Conservation (phyloP, 2,888 invertebrate genomes). For the Rotaria magnacalcarata region DNA sequence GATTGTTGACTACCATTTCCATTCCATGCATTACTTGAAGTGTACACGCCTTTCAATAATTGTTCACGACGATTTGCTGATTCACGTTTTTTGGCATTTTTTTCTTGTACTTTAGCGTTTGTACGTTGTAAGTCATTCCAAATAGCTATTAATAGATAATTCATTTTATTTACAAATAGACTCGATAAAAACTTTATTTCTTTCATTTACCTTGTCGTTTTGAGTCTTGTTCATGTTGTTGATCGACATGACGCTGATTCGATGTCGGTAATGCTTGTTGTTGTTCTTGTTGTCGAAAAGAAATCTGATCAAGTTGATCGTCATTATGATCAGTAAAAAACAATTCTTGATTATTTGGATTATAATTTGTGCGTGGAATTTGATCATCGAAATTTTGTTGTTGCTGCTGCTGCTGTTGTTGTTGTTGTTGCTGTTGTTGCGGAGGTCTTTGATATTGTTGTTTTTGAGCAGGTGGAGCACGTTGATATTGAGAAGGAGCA, state of each 20-base stretch:
- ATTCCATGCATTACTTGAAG: neutral
- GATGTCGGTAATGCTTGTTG: neutral
- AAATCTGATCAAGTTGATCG: neutral
- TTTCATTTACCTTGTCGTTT: neutral
- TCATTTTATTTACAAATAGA: no score
- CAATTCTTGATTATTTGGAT: neutral
- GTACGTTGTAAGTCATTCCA: slow-evolving; percentile 33
- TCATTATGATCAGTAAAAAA: slow-evolving; percentile 31
- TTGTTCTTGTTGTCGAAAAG: neutral
- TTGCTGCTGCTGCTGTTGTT: neutral
- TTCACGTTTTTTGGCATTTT: slow-evolving; percentile 36
- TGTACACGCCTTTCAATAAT: neutral
- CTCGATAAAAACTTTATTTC: neutral
- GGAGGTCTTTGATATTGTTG: neutral
- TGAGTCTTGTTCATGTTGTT: neutral
- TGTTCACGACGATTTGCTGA: slow-evolving; percentile 12
- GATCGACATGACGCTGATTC: neutral
- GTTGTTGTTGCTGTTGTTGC: neutral
- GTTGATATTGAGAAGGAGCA: neutral
- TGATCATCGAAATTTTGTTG: neutral
- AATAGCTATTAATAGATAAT: neutral
- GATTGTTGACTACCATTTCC: neutral
- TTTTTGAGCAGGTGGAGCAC: neutral
- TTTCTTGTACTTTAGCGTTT: slow-evolving; percentile 26
- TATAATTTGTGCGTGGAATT: neutral